Evolutionary conservation across 2,797 vertebrate species (phyloP).

Genomic region (Antrozous pallidus): DNA sequence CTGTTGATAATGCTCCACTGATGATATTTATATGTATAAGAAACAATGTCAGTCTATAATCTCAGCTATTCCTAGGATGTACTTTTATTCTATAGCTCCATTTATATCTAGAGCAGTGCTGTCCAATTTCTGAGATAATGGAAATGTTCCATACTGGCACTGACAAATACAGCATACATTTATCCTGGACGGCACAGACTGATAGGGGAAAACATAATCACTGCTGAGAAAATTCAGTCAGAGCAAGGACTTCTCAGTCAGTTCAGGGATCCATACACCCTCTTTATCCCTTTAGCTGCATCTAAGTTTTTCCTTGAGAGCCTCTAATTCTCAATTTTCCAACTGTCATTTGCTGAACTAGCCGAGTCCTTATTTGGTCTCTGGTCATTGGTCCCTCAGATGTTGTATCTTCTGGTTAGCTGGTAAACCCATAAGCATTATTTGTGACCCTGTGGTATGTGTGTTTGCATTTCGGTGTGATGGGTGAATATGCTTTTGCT

Average conservation of each 20-base stretch:
- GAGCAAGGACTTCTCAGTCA: not conserved
- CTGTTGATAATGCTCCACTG: not conserved
- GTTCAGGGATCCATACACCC: not conserved
- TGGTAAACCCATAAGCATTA: not conserved
- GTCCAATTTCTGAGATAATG: not conserved
- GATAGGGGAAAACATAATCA: not conserved
- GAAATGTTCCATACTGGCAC: not conserved
- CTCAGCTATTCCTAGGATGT: not conserved
- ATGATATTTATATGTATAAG: not conserved
- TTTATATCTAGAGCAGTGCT: not conserved
- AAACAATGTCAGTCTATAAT: not conserved
- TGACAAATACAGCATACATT: not conserved
- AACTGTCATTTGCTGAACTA: not conserved
- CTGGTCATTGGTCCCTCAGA: not conserved
- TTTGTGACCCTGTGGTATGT: not conserved
- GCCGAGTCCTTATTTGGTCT: not conserved
- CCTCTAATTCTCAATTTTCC: not conserved
- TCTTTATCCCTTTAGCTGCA: not conserved
- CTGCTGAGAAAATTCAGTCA: not conserved
- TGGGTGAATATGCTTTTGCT: not conserved
- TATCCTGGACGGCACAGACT: not conserved
- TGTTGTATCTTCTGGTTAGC: not conserved
- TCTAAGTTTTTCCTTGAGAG: not conserved
- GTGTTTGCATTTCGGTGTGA: not conserved
- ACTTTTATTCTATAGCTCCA: not conserved